Evolutionary conservation across 2,888 invertebrate genomes (phyloP).

Genomic region (Drosophila formosana): DNA sequence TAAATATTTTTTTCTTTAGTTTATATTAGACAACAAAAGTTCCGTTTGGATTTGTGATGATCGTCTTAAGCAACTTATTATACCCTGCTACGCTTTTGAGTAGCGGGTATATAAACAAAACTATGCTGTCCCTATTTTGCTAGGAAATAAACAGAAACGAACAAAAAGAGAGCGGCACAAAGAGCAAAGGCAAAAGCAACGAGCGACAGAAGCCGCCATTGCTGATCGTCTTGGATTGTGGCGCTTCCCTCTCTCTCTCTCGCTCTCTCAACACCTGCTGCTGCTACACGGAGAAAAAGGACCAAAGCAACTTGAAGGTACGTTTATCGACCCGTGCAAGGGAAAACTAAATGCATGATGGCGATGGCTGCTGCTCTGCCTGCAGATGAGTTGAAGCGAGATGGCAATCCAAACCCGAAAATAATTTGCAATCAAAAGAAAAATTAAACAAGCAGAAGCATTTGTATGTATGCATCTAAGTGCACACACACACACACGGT

Average conservation of each 20-base stretch:
- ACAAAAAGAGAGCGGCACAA: background rate
- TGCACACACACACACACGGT: background rate
- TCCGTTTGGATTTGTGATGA: no score
- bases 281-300: conserved; percentile 29
- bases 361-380: background rate
- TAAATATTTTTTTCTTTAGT: no score
- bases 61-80: no score
- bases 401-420: conserved; percentile 36
- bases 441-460: conserved; percentile 23
- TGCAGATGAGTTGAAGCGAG: conserved; percentile 43
- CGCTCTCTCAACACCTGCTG: conserved; percentile 38
- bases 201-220: conserved; percentile 12
- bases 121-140: background rate
- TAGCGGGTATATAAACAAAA: background rate
- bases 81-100: background rate
- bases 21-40: no score
- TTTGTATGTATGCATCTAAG: conserved; percentile 2
- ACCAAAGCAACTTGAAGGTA: conserved; percentile 32
- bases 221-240: conserved; percentile 18
- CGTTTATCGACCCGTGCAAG: conserved; percentile 51
- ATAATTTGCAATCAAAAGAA: conserved; percentile 41
- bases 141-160: background rate
- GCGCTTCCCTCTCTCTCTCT: background rate
- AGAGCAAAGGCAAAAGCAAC: background rate
- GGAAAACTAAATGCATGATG: conserved; percentile 25